A percentile compares a stretch with the other conserved stretches of the same genome.
Conservation (phyloP, 2,888 invertebrate genomes). For the Microchrysa polita region DNA sequence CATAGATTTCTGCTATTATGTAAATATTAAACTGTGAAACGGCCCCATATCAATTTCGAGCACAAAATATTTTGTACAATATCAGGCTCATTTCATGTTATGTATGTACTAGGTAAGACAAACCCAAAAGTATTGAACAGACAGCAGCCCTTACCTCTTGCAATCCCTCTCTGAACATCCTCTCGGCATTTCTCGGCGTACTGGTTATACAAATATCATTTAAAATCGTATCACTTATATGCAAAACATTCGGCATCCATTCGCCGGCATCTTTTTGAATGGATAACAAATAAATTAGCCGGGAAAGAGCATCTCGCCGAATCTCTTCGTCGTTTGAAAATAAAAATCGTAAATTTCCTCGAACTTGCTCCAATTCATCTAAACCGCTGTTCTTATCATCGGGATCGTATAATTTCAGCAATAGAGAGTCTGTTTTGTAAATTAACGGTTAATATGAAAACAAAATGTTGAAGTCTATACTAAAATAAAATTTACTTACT, state of each 20-base stretch:
- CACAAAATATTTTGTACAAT: conserved; percentile 20
- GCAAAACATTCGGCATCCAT: conserved; percentile 53
- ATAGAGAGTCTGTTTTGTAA: conserved; percentile 45
- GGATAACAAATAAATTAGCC: conserved; percentile 56
- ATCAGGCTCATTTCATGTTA: not conserved
- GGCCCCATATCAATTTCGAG: no score
- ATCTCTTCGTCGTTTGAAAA: conserved; percentile 54
- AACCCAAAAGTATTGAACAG: no score
- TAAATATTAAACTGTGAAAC: no score
- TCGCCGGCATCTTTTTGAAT: conserved; percentile 50
- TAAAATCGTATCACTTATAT: conserved; percentile 55
- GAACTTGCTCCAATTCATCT: not conserved
- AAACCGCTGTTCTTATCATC: conserved; percentile 52
- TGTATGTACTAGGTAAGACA: no score
- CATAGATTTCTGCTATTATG: no score
- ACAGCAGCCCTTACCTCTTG: conserved; percentile 50
- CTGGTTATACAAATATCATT: conserved; percentile 56
- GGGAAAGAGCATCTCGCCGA: conserved; percentile 56
- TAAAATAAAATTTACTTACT: not conserved
- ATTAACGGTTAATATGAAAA: no score
- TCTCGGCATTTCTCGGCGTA: conserved; percentile 53
- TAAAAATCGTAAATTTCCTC: conserved; percentile 58
- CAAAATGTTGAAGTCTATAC: not conserved
- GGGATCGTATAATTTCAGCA: conserved; percentile 57
- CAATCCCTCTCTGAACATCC: conserved; percentile 54